These are phyloP conservation scores for Andricus grossulariae DNA, from an alignment of 1,140 invertebrate genomes.

Conservation along the genomic window DNA sequence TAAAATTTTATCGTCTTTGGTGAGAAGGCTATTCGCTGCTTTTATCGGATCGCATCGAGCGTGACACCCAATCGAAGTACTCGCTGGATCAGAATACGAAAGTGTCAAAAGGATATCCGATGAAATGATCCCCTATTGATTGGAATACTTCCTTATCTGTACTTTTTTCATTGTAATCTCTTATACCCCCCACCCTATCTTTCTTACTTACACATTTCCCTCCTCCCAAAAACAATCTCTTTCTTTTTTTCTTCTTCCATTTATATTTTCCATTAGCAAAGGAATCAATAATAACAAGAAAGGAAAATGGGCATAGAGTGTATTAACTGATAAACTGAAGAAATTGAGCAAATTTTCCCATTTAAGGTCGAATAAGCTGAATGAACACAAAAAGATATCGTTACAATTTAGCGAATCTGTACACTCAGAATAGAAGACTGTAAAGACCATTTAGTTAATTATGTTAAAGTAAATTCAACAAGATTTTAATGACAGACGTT, in stretches of 20 bases:
- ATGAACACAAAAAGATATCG: too few relatives aligned
- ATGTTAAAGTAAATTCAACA: too few relatives aligned
- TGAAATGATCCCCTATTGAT: constrained; percentile 3
- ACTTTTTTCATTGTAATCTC: not conserved
- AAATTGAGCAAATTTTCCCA: not conserved
- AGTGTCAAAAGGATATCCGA: not conserved
- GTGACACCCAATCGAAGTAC: constrained; percentile 1
- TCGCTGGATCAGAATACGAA: not conserved
- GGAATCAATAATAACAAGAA: too few relatives aligned
- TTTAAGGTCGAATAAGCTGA: too few relatives aligned
- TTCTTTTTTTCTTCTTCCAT: not conserved
- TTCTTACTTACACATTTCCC: not conserved
- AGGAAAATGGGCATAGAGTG: too few relatives aligned
- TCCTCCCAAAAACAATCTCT: not conserved
- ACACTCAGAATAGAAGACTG: too few relatives aligned
- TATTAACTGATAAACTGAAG: too few relatives aligned
- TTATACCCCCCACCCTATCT: not conserved
- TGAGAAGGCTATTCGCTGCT: constrained; percentile 4
- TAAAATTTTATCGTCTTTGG: constrained; percentile 22
- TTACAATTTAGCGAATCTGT: too few relatives aligned
- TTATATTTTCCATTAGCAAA: too few relatives aligned
- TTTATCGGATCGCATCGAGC: constrained; percentile 1
- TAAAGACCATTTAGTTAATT: too few relatives aligned
- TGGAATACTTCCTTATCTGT: not conserved
- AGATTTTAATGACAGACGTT: too few relatives aligned